phyloP scores from a whole-genome alignment of 2,113 vertebrate species.

The Varanus salvator region DNA sequence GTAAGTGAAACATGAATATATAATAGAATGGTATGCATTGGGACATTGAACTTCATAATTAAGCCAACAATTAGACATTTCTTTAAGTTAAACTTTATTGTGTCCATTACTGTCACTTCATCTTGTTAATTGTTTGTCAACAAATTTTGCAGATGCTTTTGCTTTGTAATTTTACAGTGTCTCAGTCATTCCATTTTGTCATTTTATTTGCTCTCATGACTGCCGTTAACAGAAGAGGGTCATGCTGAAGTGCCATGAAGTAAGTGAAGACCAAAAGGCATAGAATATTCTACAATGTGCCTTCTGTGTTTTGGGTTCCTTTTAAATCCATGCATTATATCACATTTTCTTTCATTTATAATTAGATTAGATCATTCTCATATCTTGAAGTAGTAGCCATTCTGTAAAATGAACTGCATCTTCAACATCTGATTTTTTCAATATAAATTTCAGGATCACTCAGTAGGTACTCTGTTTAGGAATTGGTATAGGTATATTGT shows the following conservation, averaged over 20 bases:
- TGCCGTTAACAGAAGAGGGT: conserved; percentile 78
- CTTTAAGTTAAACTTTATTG: conserved; percentile 18
- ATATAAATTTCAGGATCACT: neutral
- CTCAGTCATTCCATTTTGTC: conserved; percentile 76
- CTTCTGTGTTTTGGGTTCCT: conserved; percentile 43
- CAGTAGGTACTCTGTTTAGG: neutral
- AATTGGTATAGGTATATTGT: neutral
- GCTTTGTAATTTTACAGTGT: conserved; percentile 60
- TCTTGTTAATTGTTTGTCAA: conserved; percentile 10
- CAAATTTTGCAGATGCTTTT: conserved; percentile 41
- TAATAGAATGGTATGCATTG: neutral
- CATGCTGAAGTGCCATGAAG: conserved; percentile 72
- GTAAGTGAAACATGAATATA: conserved; percentile 40
- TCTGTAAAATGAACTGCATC: neutral
- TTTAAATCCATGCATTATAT: conserved; percentile 48
- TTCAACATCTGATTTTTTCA: neutral
- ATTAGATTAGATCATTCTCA: conserved; percentile 44
- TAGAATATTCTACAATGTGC: conserved; percentile 34
- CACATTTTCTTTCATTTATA: conserved; percentile 31
- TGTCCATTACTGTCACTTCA: neutral
- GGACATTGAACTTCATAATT: conserved; percentile 1
- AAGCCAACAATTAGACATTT: neutral
- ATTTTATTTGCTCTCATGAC: conserved; percentile 76
- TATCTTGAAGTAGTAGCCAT: conserved; percentile 62
- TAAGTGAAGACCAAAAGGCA: conserved; percentile 66